Evolutionary conservation across 2,888 invertebrate genomes (phyloP).

Genomic region (Camponotus fellah): DNA sequence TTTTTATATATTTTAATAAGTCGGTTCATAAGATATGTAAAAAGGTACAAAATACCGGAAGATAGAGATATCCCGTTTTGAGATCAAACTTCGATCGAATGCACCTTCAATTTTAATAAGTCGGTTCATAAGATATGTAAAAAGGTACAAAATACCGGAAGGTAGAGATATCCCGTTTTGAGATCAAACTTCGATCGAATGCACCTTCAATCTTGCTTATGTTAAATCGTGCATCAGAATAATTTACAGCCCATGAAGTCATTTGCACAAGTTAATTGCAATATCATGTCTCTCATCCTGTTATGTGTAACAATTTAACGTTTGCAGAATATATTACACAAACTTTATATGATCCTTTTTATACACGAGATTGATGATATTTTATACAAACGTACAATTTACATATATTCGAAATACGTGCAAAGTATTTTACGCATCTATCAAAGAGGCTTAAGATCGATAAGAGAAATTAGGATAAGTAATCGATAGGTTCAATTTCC

Average conservation of each 20-base stretch:
- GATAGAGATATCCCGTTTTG: background rate
- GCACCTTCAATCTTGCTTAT: background rate
- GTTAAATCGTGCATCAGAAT: constrained; percentile 5
- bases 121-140: no score
- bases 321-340: background rate
- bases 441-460: background rate
- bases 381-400: background rate
- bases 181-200: background rate
- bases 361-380: background rate
- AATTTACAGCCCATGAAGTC: constrained; percentile 14
- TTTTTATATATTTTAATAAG: constrained; percentile 21
- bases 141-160: background rate
- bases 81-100: background rate
- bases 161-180: background rate
- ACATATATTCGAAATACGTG: background rate
- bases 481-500: constrained; percentile 72
- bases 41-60: background rate
- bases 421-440: background rate
- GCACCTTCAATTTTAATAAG: background rate
- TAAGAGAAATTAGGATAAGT: constrained; percentile 3
- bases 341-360: background rate
- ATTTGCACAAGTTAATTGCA: background rate
- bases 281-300: background rate
- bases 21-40: background rate
- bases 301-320: background rate